These are phyloP conservation scores for Lasioglossum villosulum DNA, from an alignment of 2,888 invertebrate genomes.

Conservation along the genomic window DNA sequence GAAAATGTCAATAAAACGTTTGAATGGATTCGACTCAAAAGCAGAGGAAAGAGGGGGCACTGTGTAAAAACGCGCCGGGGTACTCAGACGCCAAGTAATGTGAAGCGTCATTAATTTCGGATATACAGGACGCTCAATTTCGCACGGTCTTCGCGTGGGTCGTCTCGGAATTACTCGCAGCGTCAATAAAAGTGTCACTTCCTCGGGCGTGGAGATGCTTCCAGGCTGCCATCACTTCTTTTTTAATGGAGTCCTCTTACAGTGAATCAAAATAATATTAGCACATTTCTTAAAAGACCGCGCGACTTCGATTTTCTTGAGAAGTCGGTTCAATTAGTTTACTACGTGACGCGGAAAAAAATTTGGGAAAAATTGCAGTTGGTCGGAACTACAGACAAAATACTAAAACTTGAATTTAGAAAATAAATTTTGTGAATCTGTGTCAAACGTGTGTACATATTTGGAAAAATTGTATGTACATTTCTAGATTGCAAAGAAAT, in stretches of 20 bases:
- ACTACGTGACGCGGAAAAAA: no score
- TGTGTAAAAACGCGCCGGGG: background rate
- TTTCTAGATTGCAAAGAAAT: no score
- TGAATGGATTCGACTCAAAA: background rate
- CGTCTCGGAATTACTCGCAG: background rate
- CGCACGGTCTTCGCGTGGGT: background rate
- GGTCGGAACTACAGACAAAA: no score
- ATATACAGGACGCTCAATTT: conserved; percentile 1
- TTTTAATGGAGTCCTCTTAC: background rate
- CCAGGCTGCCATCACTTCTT: background rate
- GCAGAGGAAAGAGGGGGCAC: background rate
- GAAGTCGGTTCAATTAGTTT: no score
- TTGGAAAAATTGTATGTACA: no score
- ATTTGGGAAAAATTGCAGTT: no score
- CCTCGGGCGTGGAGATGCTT: background rate
- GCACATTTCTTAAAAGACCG: no score
- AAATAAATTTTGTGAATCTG: no score
- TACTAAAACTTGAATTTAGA: no score
- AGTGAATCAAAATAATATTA: no score
- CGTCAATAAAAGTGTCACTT: conserved; percentile 5
- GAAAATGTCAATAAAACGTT: conserved; percentile 12
- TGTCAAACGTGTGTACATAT: no score
- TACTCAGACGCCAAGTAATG: background rate
- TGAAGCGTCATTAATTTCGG: conserved; percentile 11
- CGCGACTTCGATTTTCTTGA: no score